Conservation (phyloP, 2,113 vertebrate species). For the Catharus bicknelli region DNA sequence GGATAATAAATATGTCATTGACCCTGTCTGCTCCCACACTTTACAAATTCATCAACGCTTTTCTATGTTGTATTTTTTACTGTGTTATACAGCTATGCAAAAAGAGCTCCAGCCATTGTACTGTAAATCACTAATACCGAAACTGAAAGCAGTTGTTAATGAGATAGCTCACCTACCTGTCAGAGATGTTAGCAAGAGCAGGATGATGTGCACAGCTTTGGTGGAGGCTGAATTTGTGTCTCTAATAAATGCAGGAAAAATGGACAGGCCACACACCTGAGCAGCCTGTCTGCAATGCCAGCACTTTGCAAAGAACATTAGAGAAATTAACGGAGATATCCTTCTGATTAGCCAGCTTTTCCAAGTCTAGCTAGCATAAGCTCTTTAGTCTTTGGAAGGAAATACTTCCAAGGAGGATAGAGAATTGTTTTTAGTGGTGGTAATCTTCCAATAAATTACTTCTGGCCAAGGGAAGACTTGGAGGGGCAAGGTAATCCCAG, state of each 20-base stretch:
- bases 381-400: conserved; percentile 61
- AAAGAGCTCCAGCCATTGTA: background rate
- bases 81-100: background rate
- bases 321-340: conserved; percentile 49
- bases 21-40: conserved; percentile 25
- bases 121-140: conserved; percentile 25
- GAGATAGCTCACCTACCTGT: conserved; percentile 11
- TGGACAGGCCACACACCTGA: background rate
- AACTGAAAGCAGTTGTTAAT: conserved; percentile 25
- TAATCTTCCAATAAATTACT: conserved; percentile 74
- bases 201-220: background rate
- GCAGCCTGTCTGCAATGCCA: background rate
- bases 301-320: conserved; percentile 30
- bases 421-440: conserved; percentile 66
- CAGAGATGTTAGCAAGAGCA: conserved; percentile 1
- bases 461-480: conserved; percentile 47
- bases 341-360: conserved; percentile 64
- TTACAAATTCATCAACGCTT: conserved; percentile 32
- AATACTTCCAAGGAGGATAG: conserved; percentile 57
- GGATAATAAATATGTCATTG: conserved; percentile 40
- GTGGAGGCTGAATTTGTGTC: conserved; percentile 20
- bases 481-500: conserved; percentile 64
- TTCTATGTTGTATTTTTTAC: conserved; percentile 48
- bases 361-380: conserved; percentile 53
- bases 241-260: background rate